Percentiles rank a stretch among this genome's conserved stretches.
These are phyloP conservation scores for Siniperca knerii DNA, from an alignment of 2,113 vertebrate genomes.

Conservation along the genomic window DNA sequence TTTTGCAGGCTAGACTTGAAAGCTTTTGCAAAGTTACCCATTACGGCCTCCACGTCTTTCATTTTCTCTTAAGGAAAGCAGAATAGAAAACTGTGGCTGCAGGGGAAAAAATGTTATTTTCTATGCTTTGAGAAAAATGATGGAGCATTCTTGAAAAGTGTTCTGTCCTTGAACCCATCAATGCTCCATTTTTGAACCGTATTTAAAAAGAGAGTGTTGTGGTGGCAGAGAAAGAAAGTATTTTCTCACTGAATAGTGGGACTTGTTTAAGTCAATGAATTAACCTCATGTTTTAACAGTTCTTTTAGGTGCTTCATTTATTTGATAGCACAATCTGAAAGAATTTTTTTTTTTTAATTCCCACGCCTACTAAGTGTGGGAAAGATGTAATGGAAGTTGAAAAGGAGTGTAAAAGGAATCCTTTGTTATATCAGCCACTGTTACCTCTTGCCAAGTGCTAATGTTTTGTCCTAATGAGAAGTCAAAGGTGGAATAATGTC, in stretches of 20 bases:
- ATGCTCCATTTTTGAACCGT: slow-evolving; percentile 50
- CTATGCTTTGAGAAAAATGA: slow-evolving; percentile 35
- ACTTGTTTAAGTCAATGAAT: slow-evolving; percentile 54
- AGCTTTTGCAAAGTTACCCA: slow-evolving; percentile 41
- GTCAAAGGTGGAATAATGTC: slow-evolving; percentile 73
- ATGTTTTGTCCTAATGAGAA: slow-evolving; percentile 64
- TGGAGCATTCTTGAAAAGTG: slow-evolving; percentile 47
- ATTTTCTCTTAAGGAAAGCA: slow-evolving; percentile 45
- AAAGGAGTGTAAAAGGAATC: slow-evolving; percentile 50
- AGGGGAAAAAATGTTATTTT: slow-evolving; percentile 31
- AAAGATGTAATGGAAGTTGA: slow-evolving; percentile 55
- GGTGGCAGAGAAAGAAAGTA: slow-evolving; percentile 5
- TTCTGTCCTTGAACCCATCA: slow-evolving; percentile 64
- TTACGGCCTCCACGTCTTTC: slow-evolving; percentile 27
- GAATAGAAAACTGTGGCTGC: slow-evolving; percentile 42
- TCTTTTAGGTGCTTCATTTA: slow-evolving; percentile 47
- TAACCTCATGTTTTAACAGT: slow-evolving; percentile 34
- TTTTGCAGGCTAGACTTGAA: slow-evolving; percentile 46
- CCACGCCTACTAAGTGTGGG: slow-evolving; percentile 32
- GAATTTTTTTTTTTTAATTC: slow-evolving; percentile 10
- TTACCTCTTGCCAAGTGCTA: slow-evolving; percentile 60
- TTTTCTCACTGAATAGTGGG: slow-evolving; percentile 32
- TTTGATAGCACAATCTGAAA: slow-evolving; percentile 25
- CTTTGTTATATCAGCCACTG: slow-evolving; percentile 55
- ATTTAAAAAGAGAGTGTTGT: slow-evolving; percentile 32